Conservation (phyloP, 2,113 vertebrate species). For the Gavia stellata region DNA sequence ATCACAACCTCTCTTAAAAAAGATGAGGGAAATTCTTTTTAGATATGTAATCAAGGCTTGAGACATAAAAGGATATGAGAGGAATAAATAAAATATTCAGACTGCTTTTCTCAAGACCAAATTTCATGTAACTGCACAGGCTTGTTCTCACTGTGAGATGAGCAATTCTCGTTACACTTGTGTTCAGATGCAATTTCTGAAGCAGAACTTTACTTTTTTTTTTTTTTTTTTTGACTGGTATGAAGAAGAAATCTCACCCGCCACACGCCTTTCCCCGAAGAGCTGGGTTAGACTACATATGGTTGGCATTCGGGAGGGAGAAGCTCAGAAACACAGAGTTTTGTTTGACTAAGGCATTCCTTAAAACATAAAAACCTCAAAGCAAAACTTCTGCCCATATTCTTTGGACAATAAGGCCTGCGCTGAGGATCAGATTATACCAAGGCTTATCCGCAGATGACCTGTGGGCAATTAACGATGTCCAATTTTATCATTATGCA, state of each 20-base stretch:
- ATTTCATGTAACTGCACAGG: neutral
- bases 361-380: neutral
- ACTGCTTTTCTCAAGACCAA: constrained; percentile 5
- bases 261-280: neutral
- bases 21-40: neutral
- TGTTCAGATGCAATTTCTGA: constrained; percentile 1
- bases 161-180: neutral
- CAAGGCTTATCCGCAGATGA: neutral
- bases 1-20: neutral
- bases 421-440: neutral
- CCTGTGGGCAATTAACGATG: neutral
- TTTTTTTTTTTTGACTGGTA: neutral
- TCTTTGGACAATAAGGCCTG: neutral
- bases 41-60: neutral
- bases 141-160: neutral
- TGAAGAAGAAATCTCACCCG: neutral
- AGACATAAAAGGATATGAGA: neutral
- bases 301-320: neutral
- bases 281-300: neutral
- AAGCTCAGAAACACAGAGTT: neutral
- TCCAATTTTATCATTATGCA: neutral
- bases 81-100: constrained; percentile 29
- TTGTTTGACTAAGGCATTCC: neutral
- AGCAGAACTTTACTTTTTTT: neutral
- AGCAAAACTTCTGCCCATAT: neutral